Conservation (phyloP, 2,797 vertebrate genomes). For the Menidia menidia region DNA sequence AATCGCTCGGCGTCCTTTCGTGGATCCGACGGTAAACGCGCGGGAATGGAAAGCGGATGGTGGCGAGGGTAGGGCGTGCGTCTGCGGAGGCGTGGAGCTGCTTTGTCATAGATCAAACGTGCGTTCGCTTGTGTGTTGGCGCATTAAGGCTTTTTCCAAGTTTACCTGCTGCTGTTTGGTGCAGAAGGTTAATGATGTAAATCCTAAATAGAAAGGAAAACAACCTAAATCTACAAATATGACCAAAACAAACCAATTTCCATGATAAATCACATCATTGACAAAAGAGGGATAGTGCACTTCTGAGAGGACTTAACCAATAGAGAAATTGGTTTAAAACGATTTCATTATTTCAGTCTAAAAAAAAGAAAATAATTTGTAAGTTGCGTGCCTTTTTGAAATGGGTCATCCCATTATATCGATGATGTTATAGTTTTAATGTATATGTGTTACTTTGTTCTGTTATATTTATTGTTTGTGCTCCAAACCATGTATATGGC, state of each 20-base stretch:
- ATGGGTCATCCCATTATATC: no score
- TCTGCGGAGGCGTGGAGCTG: constrained; percentile 43
- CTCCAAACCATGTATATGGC: no score
- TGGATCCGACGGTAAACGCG: constrained; percentile 49
- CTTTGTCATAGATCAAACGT: constrained; percentile 24
- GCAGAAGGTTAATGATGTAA: constrained; percentile 9
- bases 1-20: constrained; percentile 55
- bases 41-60: constrained; percentile 39
- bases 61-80: constrained; percentile 36
- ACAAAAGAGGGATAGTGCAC: background rate
- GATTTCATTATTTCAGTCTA: no score
- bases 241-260: background rate
- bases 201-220: background rate
- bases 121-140: no score
- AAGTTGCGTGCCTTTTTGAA: no score
- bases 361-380: no score
- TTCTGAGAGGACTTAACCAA: constrained; percentile 1
- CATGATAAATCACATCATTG: background rate
- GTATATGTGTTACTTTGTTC: no score
- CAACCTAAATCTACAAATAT: background rate
- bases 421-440: no score
- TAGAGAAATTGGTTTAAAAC: constrained; percentile 1
- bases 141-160: no score
- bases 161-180: no score
- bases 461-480: no score